phyloP scores from a whole-genome alignment of 2,113 vertebrate genomes.

The Alethe diademata region DNA sequence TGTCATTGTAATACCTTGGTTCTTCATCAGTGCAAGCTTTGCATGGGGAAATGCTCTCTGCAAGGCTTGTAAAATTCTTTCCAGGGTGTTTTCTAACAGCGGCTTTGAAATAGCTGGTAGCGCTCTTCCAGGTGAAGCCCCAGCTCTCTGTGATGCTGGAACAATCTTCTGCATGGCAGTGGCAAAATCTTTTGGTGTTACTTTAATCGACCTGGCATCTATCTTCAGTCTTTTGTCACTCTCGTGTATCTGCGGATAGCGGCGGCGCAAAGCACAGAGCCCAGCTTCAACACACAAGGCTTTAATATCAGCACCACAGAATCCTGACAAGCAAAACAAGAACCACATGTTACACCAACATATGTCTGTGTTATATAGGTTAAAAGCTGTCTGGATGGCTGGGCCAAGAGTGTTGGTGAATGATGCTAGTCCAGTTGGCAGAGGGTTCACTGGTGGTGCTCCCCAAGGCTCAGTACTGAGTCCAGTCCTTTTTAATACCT shows the following conservation, averaged over 20 bases:
- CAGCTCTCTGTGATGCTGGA: conserved; percentile 86
- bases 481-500: not conserved
- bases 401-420: not conserved
- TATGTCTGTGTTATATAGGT: not conserved
- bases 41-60: conserved; percentile 86
- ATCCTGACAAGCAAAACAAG: conserved; percentile 76
- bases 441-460: not conserved
- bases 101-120: conserved; percentile 80
- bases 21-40: conserved; percentile 71
- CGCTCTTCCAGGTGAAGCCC: conserved; percentile 84
- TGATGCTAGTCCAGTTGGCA: not conserved
- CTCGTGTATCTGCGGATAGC: conserved; percentile 91
- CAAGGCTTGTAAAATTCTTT: conserved; percentile 76
- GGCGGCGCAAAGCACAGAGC: conserved; percentile 87
- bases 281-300: conserved; percentile 90
- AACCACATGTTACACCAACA: not conserved
- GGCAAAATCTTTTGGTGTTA: conserved; percentile 85
- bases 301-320: conserved; percentile 96
- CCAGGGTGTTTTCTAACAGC: conserved; percentile 77
- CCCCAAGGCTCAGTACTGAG: not conserved
- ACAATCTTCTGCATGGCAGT: conserved; percentile 87
- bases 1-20: conserved; percentile 60
- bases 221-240: conserved; percentile 75
- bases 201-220: conserved; percentile 83
- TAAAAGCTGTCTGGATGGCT: not conserved